Base-by-base conservation (phyloP, 1,140 invertebrate genomes). In the Neodiprion pinetum region DNA sequence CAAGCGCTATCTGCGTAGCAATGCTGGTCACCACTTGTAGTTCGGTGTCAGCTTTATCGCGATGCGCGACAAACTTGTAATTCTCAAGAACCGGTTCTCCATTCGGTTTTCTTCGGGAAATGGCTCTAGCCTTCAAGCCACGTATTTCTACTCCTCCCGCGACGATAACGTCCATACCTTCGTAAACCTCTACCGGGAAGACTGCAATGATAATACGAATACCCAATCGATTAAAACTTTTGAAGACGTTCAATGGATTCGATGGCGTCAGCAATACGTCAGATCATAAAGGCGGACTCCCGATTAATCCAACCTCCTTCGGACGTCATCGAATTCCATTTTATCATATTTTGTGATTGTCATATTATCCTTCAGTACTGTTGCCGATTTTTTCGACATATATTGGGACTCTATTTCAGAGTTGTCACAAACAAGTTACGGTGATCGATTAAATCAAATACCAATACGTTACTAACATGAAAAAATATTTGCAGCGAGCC, bases 111-210 rank as follows among this genome's bases (percentile, higher is more conserved):
- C 90, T 91, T 75, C 92, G 91, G 9, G 95, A 90, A 68, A 98
- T 96, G 4, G 93, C 91, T 78, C 92, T 95, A 0, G 95, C 95
- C 79, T 94, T 93, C 0, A 98, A 85, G 66, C 96, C 96, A 74
- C 92, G 90, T 47, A 98, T 92, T 88, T 96, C 95, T 14, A 98
- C 93, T 71, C 96, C 95, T 49, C 95, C 96, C 72, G 93, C 92
- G 8, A 81, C 67, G 78, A 91, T 72, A 40, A 82, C 28, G 23
- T 87, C 87, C 2, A 83, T 78, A 0, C 89, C 86, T 48, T 89
- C 89, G 61, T 89, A 87, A 1, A 90, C 84, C 80, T 88, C 89
- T 48, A 90, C 87, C 2, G 89, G 87, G 3, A 90, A 88, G 65
- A 78, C 84, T 86, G 67, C 5, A 78, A 79, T 9, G n/a, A 72